Evolutionary conservation across 1,140 invertebrate genomes (phyloP), one percentile per base, ranked within the genome.

Genomic region (Asbolus verrucosus): DNA sequence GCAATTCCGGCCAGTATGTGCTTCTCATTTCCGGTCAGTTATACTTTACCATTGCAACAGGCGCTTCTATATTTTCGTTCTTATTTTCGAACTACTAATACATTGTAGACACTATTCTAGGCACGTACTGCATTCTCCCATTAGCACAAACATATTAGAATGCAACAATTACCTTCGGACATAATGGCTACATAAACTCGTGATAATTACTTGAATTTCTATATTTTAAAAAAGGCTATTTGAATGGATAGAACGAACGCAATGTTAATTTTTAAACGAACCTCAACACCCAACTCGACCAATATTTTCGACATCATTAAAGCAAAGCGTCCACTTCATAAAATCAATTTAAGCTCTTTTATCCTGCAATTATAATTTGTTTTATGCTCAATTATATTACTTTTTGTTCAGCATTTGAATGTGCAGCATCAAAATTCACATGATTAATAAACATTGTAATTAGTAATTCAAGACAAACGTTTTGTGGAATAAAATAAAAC

Each of bases 21-120:
- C 65, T 69, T 72, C 71, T 73, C 72, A 73, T 69, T 73, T 73
- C 72, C 72, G 67, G 69, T 63, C 43, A 67, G 68, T 73, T 73
- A 54, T 54, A 54, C 46, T 54, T 21, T 30, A 24, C 3, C 46
- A 54, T 54, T 27, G 46, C 46, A 54, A 54, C 46, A 54, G 46
- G 46, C 46, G 11, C 46, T 13, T 14, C 43, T 21, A 21, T 54
- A 11, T 54, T 24, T 54, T 54, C 46, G 19, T 54, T 13, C 46
- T 46, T 46, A 46, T 16, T 19, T 46, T 27, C 11, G 19, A 54
- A 21, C 43, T 36, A 36, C 33, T n/a, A 36, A 15, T n/a, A 50
- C 43, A n/a, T 21, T 4, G 24, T 27, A 15, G 43, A 18, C 43
- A 31, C 16, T 36, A 66, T 46, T 66, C 63, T 1, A 19, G 36